phyloP scores from a whole-genome alignment of 2,797 vertebrate species.

The Oreochromis mossambicus region DNA sequence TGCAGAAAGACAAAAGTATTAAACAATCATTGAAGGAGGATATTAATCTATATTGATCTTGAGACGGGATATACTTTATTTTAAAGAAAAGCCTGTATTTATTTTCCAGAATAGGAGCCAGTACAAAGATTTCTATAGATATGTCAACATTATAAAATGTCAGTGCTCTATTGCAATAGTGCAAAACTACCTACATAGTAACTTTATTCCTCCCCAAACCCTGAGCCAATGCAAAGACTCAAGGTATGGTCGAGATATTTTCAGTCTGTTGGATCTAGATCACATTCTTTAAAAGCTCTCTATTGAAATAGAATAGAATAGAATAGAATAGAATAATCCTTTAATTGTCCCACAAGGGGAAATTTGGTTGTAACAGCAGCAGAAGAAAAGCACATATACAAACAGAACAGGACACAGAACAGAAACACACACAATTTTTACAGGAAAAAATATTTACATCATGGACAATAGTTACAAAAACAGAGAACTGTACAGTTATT shows the following conservation, averaged over 20 bases:
- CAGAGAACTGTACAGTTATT: neutral
- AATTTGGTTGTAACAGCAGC: neutral
- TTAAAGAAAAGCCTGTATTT: neutral
- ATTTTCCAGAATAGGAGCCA: neutral
- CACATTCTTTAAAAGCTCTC: neutral
- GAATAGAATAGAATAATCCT: neutral
- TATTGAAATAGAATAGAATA: neutral
- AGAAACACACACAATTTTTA: neutral
- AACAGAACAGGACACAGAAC: neutral
- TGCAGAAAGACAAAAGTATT: neutral
- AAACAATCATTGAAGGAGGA: neutral
- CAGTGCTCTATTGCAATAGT: neutral
- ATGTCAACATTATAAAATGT: neutral
- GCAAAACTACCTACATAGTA: neutral
- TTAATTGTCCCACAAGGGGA: neutral
- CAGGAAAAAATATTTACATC: neutral
- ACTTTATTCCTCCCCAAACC: neutral
- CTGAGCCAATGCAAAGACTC: neutral
- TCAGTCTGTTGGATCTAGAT: neutral
- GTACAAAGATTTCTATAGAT: neutral
- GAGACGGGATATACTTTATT: neutral
- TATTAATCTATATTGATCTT: neutral
- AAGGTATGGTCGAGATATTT: neutral
- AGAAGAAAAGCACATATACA: neutral
- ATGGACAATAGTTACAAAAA: neutral